Evolutionary conservation across 2,113 vertebrate species (phyloP), one percentile per base, ranked within the genome.

Genomic region (Isichthys henryi): DNA sequence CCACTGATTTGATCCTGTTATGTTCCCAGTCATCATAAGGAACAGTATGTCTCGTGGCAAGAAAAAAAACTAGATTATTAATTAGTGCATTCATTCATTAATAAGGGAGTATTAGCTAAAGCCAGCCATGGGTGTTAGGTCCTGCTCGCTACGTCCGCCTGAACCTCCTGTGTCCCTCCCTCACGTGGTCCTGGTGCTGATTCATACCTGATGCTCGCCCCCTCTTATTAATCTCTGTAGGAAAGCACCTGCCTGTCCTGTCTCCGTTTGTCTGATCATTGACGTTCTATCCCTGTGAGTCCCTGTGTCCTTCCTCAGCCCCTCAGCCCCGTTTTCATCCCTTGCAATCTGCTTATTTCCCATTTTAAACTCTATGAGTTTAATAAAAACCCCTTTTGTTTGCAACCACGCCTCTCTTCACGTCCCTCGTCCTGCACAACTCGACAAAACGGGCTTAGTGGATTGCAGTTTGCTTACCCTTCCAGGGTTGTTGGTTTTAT

Each of bases 1-100:
- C 43, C 6, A 23, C 82, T n/a, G 82, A 84, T 84, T 84, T 84
- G 82, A 48, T 84, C 82, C 82, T 84, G 82, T 84, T 84, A 43
- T 43, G 35, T 43, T 43, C 6, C 15, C 43, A 84, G 82, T 48
- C 43, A 45, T 84, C 45, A 84, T 84, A 48, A 9, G 82, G 43
- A 84, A 84, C 19, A 84, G 5, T 10, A 13, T 46, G 39, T 48
- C 39, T 45, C 21, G 7, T 10, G 19, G 39, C 45, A 23, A n/a
- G 56, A 21, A 45, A 45, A 80, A 48, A 83, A 43, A 83, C 15
- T 9, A 17, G 70, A 31, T 77, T 77, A 77, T 39, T 74, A 74
- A 74, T 77, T 77, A 77, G 70, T 31, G 9, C 27, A 39, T 77
- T 77, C 31, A 77, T 77, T 77, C 31, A 77, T 77, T 77, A 77